Base-by-base conservation (phyloP, 2,113 vertebrate genomes). In the Reinhardtius hippoglossoides region DNA sequence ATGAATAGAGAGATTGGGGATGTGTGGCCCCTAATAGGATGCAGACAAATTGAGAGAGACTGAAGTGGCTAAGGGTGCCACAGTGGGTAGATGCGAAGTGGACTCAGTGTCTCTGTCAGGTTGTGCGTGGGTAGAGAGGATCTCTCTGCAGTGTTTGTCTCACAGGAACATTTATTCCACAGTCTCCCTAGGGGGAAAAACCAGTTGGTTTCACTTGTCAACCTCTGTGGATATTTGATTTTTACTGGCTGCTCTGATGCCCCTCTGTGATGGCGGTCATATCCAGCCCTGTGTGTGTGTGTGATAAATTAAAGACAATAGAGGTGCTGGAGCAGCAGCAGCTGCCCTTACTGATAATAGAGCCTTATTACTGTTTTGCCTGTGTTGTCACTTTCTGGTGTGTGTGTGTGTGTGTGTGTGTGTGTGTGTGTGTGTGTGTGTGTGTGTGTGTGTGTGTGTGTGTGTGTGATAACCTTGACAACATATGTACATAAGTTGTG, bases 41-140 rank as follows among this genome's bases (percentile, higher is more conserved):
- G 72, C 80, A 85, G 82, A 85, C 75, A 52, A 48, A 61, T n/a
- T 44, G 76, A 80, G 82, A 71, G 74, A 37, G 56, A 44, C 60
- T 80, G 85, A 37, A 75, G 75, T 67, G 83, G 60, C 62, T 55
- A 1, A 18, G 65, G 84, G 62, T 73, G 83, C 64, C 79, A 69
- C 75, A 84, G 83, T 85, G 87, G 75, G 74, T 42, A 74, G 83
- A 84, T 56, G 74, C 65, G 74, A 61, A 84, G 80, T 87, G 74
- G 83, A 88, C 88, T 87, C 48, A 7, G 7, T 82, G 81, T 90
- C 68, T 87, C 77, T 88, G 87, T 85, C 87, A 86, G 84, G 84
- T 42, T 89, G 83, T 88, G 90, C 83, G 90, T 91, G 91, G 88
- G 91, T 4, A 80, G 88, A 83, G 73, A 88, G 83, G 78, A 82